Percentiles rank a stretch among this genome's conserved stretches.
Conservation (phyloP, 2,113 vertebrate species). For the Embiotoca jacksoni region DNA sequence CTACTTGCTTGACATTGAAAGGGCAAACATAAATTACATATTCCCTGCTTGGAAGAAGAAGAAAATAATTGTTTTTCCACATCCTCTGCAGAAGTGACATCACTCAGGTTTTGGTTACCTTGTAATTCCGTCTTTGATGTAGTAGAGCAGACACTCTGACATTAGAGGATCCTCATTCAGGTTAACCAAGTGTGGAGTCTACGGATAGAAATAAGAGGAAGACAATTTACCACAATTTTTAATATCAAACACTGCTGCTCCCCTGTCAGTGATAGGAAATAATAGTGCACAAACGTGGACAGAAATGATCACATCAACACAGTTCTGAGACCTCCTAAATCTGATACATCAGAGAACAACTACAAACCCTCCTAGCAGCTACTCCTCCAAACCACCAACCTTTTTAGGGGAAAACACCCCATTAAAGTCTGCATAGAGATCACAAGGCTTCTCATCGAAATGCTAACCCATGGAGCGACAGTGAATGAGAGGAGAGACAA, state of each 20-base stretch:
- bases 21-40: slow-evolving; percentile 19
- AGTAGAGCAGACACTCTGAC: slow-evolving; percentile 99
- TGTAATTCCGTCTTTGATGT: slow-evolving; percentile 99
- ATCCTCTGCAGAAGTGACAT: slow-evolving; percentile 23
- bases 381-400: slow-evolving; percentile 84
- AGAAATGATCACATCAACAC: background rate
- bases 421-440: slow-evolving; percentile 94
- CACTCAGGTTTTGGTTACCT: slow-evolving; percentile 83
- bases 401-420: slow-evolving; percentile 95
- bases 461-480: slow-evolving; percentile 84
- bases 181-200: slow-evolving; percentile 99
- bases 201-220: slow-evolving; percentile 38
- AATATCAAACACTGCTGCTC: slow-evolving; percentile 2
- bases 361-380: slow-evolving; percentile 37
- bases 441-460: slow-evolving; percentile 90
- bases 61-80: slow-evolving; percentile 16
- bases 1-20: slow-evolving; percentile 30
- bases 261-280: background rate
- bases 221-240: slow-evolving; percentile 20
- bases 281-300: background rate
- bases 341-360: slow-evolving; percentile 18
- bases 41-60: too few relatives aligned
- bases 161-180: slow-evolving; percentile 99
- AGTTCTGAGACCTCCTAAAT: slow-evolving; percentile 11
- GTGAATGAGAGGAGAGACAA: slow-evolving; percentile 60